Evolutionary conservation across 2,888 invertebrate genomes (phyloP).

Genomic region (Drosophila emarginata): DNA sequence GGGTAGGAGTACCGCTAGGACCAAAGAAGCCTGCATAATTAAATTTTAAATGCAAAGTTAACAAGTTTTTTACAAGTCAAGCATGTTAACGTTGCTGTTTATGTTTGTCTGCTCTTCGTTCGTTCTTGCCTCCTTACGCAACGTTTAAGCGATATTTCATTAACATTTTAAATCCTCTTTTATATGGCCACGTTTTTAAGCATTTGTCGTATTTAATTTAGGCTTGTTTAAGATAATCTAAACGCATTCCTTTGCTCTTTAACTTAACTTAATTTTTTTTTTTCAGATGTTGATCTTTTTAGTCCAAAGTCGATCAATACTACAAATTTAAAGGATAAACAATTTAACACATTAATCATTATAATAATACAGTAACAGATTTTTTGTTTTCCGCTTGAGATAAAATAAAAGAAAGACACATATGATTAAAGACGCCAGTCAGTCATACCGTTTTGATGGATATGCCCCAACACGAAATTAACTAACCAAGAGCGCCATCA

Average conservation of each 20-base stretch:
- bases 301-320: too few relatives aligned
- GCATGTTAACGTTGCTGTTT: constrained; percentile 44
- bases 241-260: too few relatives aligned
- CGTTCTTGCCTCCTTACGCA: not conserved
- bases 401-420: not conserved
- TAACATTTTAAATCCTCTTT: not conserved
- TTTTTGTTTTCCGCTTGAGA: not conserved
- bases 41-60: constrained; percentile 69
- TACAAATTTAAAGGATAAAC: not conserved
- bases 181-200: not conserved
- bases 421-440: not conserved
- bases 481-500: constrained; percentile 35
- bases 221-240: not conserved
- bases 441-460: constrained; percentile 7
- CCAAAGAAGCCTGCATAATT: constrained; percentile 55
- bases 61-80: constrained; percentile 57
- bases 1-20: not conserved
- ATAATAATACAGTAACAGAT: not conserved
- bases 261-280: too few relatives aligned
- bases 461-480: not conserved
- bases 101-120: constrained; percentile 19
- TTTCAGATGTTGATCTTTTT: too few relatives aligned
- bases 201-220: not conserved
- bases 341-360: constrained; percentile 4
- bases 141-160: constrained; percentile 5